phyloP scores from a whole-genome alignment of 2,113 vertebrate genomes.

The Eclectus roratus region DNA sequence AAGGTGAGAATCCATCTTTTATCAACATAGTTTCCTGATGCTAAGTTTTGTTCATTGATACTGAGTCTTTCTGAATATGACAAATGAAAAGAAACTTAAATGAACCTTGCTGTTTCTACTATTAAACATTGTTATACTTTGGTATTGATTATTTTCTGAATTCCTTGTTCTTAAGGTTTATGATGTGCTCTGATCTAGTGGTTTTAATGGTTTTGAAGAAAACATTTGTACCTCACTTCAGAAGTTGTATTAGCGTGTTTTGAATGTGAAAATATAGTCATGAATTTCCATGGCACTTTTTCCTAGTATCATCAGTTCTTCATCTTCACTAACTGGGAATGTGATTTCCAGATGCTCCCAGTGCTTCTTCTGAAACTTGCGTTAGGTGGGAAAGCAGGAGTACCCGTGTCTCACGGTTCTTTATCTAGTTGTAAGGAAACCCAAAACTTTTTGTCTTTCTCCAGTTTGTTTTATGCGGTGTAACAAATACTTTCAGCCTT shows the following conservation, averaged over 20 bases:
- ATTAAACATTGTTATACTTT: background rate
- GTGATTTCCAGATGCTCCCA: background rate
- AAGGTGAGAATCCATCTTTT: constrained; percentile 77
- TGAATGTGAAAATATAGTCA: background rate
- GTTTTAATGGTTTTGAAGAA: background rate
- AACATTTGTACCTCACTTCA: background rate
- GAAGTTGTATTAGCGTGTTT: background rate
- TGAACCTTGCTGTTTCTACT: background rate
- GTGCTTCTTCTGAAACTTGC: background rate
- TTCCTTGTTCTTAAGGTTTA: background rate
- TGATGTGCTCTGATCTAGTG: background rate
- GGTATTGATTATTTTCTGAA: background rate
- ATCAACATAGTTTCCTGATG: background rate
- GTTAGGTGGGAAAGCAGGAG: background rate
- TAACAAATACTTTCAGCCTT: background rate
- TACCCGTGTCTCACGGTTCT: background rate
- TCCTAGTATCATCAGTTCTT: background rate
- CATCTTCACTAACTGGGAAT: background rate
- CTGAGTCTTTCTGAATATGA: background rate
- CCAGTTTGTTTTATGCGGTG: background rate
- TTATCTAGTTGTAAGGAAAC: background rate
- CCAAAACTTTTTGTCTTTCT: background rate
- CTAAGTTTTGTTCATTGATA: background rate
- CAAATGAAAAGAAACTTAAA: background rate
- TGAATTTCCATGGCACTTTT: background rate